A percentile compares a stretch with the other conserved stretches of the same genome.
phyloP scores from a whole-genome alignment of 2,888 invertebrate species.

The Epirrhoe alternata region DNA sequence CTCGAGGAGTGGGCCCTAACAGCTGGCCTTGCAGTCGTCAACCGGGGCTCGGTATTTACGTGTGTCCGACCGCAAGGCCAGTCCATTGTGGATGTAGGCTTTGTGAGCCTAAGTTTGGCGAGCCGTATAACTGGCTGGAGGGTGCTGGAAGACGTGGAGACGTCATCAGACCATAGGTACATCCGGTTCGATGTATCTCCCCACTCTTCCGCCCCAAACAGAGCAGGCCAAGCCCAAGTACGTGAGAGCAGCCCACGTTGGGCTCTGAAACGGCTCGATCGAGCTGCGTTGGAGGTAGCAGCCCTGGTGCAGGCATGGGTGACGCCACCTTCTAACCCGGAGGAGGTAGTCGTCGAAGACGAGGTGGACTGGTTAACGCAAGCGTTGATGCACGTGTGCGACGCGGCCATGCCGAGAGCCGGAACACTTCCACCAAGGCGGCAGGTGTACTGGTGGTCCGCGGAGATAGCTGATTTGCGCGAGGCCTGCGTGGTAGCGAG shows the following conservation, averaged over 20 bases:
- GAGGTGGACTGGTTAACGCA: slow-evolving; percentile 13
- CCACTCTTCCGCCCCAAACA: slow-evolving; percentile 17
- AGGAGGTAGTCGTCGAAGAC: not conserved
- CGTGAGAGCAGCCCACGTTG: not conserved
- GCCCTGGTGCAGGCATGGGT: no score
- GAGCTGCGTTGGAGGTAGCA: no score
- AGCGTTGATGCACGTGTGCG: slow-evolving; percentile 13
- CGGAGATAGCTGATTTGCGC: slow-evolving; percentile 12
- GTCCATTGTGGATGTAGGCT: slow-evolving; percentile 22
- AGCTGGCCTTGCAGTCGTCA: slow-evolving; percentile 24
- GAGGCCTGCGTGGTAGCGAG: slow-evolving; percentile 6
- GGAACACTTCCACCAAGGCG: not conserved
- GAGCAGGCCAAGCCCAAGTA: no score
- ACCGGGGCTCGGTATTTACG: slow-evolving; percentile 35
- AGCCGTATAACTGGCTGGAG: no score
- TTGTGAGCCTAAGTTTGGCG: no score
- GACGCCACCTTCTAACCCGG: no score
- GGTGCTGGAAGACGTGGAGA: no score
- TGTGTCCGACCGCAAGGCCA: slow-evolving; percentile 42
- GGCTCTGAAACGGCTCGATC: no score
- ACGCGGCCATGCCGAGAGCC: slow-evolving; percentile 5
- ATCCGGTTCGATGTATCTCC: no score
- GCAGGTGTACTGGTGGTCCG: slow-evolving; percentile 21
- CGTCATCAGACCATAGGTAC: no score
- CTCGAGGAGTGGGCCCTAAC: slow-evolving; percentile 35